A percentile compares a stretch with the other conserved stretches of the same genome.
phyloP scores from a whole-genome alignment of 2,113 vertebrate genomes.

The Alces alces region DNA sequence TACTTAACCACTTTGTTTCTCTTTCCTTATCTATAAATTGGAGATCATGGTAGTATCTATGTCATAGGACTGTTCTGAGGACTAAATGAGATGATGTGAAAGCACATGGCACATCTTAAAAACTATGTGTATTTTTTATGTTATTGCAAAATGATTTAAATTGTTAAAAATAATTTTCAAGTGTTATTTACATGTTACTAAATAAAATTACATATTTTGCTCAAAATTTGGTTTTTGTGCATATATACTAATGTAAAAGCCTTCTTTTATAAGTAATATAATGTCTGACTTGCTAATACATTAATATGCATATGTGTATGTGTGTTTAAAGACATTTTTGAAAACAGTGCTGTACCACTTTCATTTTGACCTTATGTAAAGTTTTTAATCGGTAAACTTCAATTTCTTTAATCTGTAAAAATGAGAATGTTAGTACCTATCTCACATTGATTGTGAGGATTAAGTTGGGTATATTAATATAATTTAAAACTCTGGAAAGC shows the following conservation, averaged over 20 bases:
- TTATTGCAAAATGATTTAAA: slow-evolving; percentile 24
- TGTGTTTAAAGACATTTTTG: not conserved
- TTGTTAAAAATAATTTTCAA: slow-evolving; percentile 32
- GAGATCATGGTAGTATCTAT: not conserved
- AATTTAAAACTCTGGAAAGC: not conserved
- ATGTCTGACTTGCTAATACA: not conserved
- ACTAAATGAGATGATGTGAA: not conserved
- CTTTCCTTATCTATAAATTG: slow-evolving; percentile 9
- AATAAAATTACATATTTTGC: slow-evolving; percentile 21
- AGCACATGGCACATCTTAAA: not conserved
- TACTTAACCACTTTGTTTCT: not conserved
- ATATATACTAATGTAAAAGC: not conserved
- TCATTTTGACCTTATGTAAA: not conserved
- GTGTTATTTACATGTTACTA: not conserved
- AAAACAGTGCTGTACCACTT: slow-evolving; percentile 2
- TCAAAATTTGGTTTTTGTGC: not conserved
- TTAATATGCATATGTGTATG: not conserved
- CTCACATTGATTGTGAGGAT: not conserved
- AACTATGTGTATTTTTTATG: not conserved
- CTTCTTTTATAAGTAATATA: slow-evolving; percentile 14
- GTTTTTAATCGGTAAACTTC: not conserved
- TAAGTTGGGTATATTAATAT: slow-evolving; percentile 3
- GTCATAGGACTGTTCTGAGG: not conserved
- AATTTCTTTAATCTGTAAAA: not conserved
- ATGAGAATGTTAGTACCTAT: not conserved